Evolutionary conservation across 30 jellyfish, hydroid and myxozoan species (phyloP).

Genomic region (Euphysa ruthae): DNA sequence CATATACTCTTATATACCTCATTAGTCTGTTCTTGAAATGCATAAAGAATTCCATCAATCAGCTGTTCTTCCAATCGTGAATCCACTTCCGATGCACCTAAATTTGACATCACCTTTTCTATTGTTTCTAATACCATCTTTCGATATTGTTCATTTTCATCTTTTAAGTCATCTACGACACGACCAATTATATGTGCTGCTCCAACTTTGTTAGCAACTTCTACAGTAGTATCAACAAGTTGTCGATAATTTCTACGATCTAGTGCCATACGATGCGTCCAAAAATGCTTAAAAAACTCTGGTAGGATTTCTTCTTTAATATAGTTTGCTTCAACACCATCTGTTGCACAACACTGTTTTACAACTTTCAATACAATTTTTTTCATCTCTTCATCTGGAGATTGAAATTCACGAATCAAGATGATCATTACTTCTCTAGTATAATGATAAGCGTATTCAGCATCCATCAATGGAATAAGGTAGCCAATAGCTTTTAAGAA

Average conservation of each 20-base stretch:
- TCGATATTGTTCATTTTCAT: constrained; percentile 97
- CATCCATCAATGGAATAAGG: constrained; percentile 99
- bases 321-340: constrained; percentile 98
- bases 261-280: constrained; percentile 99
- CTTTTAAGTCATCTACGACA: constrained; percentile 97
- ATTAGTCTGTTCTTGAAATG: constrained; percentile 97
- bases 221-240: constrained; percentile 99
- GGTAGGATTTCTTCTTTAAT: constrained; percentile 95
- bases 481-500: constrained; percentile 99
- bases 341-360: constrained; percentile 99
- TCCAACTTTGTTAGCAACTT: constrained; percentile 99
- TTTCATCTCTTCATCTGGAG: constrained; percentile 99
- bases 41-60: constrained; percentile 94
- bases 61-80: constrained; percentile 97
- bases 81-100: constrained; percentile 98
- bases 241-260: constrained; percentile 98
- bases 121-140: constrained; percentile 98
- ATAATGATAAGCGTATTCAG: constrained; percentile 98
- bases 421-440: constrained; percentile 97
- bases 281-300: constrained; percentile 93
- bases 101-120: constrained; percentile 94
- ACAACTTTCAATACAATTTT: constrained; percentile 97
- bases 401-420: constrained; percentile 95
- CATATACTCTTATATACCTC: too few relatives aligned
- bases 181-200: constrained; percentile 93